Conservation (phyloP, 2,888 invertebrate species). For the Atethmia centrago region DNA sequence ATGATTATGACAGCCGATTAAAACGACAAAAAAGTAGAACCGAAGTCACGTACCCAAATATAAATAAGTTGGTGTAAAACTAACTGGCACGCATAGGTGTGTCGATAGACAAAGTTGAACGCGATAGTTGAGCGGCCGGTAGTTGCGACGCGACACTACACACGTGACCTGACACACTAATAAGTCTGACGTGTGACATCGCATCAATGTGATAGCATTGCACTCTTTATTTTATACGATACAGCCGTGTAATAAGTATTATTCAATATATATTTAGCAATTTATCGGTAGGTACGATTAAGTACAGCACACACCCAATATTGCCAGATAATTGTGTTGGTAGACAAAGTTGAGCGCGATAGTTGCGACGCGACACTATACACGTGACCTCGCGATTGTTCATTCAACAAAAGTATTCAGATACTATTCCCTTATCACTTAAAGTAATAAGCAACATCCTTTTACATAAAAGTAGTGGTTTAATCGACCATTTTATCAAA, state of each 20-base stretch:
- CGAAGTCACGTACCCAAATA: constrained; percentile 22
- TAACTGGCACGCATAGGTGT: constrained; percentile 22
- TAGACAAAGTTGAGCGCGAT: constrained; percentile 45
- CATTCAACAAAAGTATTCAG: not conserved
- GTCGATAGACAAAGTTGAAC: constrained; percentile 37
- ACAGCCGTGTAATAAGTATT: not conserved
- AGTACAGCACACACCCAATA: not conserved
- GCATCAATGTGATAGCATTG: constrained; percentile 14
- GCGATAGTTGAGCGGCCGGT: constrained; percentile 54
- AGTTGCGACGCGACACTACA: constrained; percentile 53
- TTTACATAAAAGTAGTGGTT: not conserved
- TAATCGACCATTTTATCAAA: not conserved
- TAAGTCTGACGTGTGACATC: constrained; percentile 8
- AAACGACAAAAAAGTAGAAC: constrained; percentile 13
- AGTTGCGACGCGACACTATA: constrained; percentile 46
- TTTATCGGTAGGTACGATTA: not conserved
- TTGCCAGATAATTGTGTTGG: constrained; percentile 7
- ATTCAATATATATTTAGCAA: not conserved
- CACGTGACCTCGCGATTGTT: constrained; percentile 42
- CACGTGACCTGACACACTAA: constrained; percentile 58
- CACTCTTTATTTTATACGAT: not conserved
- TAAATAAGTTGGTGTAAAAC: constrained; percentile 25
- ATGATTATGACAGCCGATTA: not conserved
- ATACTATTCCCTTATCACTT: not conserved
- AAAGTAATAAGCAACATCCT: not conserved